A percentile compares a stretch with the other conserved stretches of the same genome.
Conservation (phyloP, 1,140 invertebrate genomes). For the Calephelis virginiensis region DNA sequence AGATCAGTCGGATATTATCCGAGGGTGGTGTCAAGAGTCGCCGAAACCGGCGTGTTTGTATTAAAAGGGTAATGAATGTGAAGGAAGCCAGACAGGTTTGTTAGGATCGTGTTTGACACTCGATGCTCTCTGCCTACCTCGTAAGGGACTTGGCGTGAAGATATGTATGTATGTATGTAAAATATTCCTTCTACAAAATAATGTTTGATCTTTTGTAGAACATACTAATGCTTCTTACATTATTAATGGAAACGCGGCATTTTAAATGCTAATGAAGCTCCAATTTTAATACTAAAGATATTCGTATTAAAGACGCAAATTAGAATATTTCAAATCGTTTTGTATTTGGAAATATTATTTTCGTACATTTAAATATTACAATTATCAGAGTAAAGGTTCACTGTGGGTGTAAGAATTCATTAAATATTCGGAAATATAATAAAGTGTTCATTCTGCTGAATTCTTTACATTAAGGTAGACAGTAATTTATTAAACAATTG, state of each 20-base stretch:
- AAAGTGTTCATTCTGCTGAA: no score
- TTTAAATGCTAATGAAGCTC: conserved; percentile 4
- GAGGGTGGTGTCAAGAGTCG: no score
- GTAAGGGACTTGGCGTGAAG: no score
- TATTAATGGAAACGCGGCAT: neutral
- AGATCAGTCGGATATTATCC: no score
- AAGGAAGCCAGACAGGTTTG: no score
- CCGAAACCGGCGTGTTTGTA: no score
- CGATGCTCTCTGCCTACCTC: no score
- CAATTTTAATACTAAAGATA: conserved; percentile 2
- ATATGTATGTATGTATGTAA: no score
- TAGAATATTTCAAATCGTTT: conserved; percentile 10
- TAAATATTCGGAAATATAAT: conserved; percentile 7
- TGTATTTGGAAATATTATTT: conserved; percentile 10
- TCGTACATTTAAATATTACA: conserved; percentile 8
- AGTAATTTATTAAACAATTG: no score
- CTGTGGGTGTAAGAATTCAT: conserved; percentile 6
- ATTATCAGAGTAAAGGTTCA: neutral
- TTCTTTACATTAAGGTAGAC: no score
- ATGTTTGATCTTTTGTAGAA: neutral
- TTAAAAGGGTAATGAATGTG: no score
- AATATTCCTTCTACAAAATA: neutral
- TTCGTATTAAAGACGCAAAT: neutral
- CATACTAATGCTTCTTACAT: neutral
- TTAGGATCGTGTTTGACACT: no score